Percentiles rank a stretch among this genome's conserved stretches.
Conservation (phyloP, 2,113 vertebrate genomes). For the Bungarus multicinctus region DNA sequence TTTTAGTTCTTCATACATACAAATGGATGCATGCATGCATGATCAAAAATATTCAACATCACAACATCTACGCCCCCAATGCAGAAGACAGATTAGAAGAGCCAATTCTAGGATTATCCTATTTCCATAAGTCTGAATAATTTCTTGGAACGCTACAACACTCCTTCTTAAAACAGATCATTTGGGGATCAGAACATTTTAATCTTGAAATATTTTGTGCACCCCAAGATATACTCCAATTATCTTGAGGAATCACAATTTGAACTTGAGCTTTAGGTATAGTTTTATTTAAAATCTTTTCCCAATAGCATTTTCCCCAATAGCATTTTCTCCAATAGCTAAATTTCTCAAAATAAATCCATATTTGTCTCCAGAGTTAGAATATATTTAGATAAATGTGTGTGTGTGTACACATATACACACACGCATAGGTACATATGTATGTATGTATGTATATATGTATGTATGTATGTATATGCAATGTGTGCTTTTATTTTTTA, state of each 20-base stretch:
- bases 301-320: background rate
- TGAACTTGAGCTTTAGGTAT: background rate
- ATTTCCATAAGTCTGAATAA: background rate
- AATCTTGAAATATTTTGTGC: background rate
- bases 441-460: no score
- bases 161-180: background rate
- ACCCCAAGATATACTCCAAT: background rate
- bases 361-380: background rate
- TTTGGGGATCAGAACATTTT: background rate
- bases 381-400: background rate
- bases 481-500: background rate
- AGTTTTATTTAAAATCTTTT: background rate
- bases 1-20: background rate
- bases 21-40: background rate
- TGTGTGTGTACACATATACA: no score
- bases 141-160: background rate
- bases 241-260: background rate
- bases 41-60: background rate
- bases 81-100: background rate
- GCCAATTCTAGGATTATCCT: background rate
- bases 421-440: accelerated
- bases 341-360: background rate
- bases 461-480: background rate
- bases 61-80: background rate
- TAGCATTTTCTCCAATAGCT: background rate